Evolutionary conservation across 2,888 invertebrate species (phyloP).

Genomic region (Mylabris sibirica): DNA sequence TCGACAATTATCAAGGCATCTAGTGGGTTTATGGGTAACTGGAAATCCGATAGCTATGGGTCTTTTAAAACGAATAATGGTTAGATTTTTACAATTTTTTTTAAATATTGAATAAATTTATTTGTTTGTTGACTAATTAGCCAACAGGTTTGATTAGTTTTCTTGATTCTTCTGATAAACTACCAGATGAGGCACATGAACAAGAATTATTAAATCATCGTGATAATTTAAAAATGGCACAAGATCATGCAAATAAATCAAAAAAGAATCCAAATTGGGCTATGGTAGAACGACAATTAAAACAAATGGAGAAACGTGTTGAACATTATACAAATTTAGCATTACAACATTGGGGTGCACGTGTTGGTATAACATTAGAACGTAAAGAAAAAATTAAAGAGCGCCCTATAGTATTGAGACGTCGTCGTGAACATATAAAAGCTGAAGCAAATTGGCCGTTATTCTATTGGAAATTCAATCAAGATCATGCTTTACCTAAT

Average conservation of each 20-base stretch:
- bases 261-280: constrained; percentile 76
- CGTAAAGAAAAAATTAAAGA: constrained; percentile 71
- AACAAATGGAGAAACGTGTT: constrained; percentile 83
- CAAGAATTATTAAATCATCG: constrained; percentile 79
- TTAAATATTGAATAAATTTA: constrained; percentile 23
- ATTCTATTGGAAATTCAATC: constrained; percentile 94
- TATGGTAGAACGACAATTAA: constrained; percentile 74
- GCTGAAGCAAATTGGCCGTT: constrained; percentile 89
- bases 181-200: constrained; percentile 77
- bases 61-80: constrained; percentile 86
- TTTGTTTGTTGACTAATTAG: no score
- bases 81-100: constrained; percentile 59
- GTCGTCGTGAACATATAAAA: constrained; percentile 87
- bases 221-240: constrained; percentile 95
- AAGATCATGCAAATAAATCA: constrained; percentile 75
- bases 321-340: constrained; percentile 73
- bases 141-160: constrained; percentile 91
- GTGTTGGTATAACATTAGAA: constrained; percentile 66
- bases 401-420: constrained; percentile 89
- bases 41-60: constrained; percentile 92
- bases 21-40: constrained; percentile 95
- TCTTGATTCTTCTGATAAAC: constrained; percentile 85
- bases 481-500: constrained; percentile 94
- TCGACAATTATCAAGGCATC: constrained; percentile 89
- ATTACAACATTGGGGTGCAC: constrained; percentile 76